phyloP scores from a whole-genome alignment of 2,888 invertebrate genomes.

The Erpobdella octoculata region DNA sequence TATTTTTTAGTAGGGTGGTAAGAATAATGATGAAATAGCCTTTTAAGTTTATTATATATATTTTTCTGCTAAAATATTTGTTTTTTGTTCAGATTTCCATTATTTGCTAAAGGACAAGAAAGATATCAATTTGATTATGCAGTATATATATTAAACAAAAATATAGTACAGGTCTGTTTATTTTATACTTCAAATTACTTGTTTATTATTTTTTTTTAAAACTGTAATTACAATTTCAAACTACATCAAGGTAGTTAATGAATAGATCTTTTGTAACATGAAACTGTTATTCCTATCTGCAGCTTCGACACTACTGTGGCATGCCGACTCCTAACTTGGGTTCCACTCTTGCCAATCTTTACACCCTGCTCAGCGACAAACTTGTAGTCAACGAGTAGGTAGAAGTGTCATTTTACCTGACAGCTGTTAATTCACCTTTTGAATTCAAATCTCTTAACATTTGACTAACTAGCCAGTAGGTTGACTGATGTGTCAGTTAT shows the following conservation, averaged over 20 bases:
- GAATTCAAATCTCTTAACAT: too few relatives aligned
- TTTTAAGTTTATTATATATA: background rate
- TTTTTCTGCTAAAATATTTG: background rate
- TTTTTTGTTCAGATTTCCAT: slow-evolving; percentile 65
- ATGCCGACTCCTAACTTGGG: slow-evolving; percentile 67
- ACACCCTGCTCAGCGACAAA: slow-evolving; percentile 56
- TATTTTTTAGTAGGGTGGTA: too few relatives aligned
- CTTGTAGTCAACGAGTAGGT: slow-evolving; percentile 48
- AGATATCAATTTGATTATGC: slow-evolving; percentile 76
- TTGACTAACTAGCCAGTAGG: too few relatives aligned
- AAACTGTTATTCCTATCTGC: background rate
- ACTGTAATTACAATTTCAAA: too few relatives aligned
- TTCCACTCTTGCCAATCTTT: slow-evolving; percentile 69
- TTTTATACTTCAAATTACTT: background rate
- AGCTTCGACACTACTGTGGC: slow-evolving; percentile 67
- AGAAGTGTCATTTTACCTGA: background rate
- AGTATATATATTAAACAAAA: slow-evolving; percentile 83
- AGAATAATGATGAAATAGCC: background rate
- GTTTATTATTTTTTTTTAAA: background rate
- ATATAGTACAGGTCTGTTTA: slow-evolving; percentile 68
- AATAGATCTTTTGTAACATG: too few relatives aligned
- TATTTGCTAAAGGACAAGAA: slow-evolving; percentile 72
- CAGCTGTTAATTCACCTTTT: background rate
- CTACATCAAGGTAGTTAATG: too few relatives aligned
- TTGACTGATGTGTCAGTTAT: too few relatives aligned